phyloP scores from a whole-genome alignment of 2,888 invertebrate species.

The Mesoligia furuncula region DNA sequence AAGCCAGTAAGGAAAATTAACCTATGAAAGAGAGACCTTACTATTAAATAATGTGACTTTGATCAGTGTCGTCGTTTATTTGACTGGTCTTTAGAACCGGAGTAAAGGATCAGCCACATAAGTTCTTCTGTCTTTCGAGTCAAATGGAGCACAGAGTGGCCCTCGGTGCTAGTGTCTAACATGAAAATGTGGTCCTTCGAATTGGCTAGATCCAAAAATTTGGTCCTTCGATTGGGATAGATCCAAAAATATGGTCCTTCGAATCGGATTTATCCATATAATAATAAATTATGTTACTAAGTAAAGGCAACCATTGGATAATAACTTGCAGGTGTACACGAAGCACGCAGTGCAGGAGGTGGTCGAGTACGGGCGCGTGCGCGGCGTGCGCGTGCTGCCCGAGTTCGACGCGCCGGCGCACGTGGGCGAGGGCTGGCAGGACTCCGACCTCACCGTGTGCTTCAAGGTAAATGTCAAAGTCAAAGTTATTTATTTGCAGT shows the following conservation, averaged over 20 bases:
- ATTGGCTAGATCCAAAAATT: not conserved
- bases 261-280: slow-evolving; percentile 2
- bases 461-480: slow-evolving; percentile 85
- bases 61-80: not conserved
- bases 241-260: slow-evolving; percentile 2
- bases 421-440: slow-evolving; percentile 96
- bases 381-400: slow-evolving; percentile 96
- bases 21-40: not conserved
- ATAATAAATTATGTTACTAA: not conserved
- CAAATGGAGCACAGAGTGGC: not conserved
- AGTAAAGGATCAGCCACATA: not conserved
- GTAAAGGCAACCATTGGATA: not conserved
- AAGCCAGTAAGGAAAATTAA: slow-evolving; percentile 4
- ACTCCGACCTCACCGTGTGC: slow-evolving; percentile 92
- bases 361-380: slow-evolving; percentile 92
- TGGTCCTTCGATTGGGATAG: not conserved
- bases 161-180: not conserved
- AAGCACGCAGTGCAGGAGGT: slow-evolving; percentile 89
- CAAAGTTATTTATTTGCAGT: slow-evolving; percentile 20
- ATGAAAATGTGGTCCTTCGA: not conserved
- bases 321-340: slow-evolving; percentile 88
- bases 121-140: not conserved
- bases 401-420: slow-evolving; percentile 98
- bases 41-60: not conserved
- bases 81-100: not conserved